Evolutionary conservation across 2,113 vertebrate genomes (phyloP).

Genomic region (Lipotes vexillifer): DNA sequence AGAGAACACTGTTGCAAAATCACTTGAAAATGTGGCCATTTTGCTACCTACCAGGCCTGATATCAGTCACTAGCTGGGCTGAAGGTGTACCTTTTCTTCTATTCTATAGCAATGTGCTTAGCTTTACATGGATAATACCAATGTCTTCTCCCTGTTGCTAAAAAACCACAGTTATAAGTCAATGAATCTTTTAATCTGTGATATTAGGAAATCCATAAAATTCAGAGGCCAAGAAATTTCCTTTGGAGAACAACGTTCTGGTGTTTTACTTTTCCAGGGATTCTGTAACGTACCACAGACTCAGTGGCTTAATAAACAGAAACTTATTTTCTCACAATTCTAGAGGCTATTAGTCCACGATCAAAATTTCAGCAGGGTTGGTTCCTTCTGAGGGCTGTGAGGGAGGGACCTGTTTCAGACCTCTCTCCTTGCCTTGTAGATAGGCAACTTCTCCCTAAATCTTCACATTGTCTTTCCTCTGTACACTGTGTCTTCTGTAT

Average conservation of each 20-base stretch:
- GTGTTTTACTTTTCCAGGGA: neutral
- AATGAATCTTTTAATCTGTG: neutral
- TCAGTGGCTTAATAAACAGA: neutral
- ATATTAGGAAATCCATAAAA: neutral
- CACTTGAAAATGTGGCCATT: neutral
- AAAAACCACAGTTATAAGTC: neutral
- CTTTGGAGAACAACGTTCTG: neutral
- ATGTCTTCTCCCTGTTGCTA: neutral
- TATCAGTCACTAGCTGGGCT: neutral
- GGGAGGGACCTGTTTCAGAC: neutral
- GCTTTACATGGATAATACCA: neutral
- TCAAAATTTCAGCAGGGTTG: neutral
- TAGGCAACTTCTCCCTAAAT: neutral
- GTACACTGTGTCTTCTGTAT: neutral
- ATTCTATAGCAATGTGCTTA: neutral
- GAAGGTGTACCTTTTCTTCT: neutral
- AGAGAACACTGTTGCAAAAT: neutral
- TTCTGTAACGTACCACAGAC: neutral
- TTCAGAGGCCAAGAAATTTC: neutral
- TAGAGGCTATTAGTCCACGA: neutral
- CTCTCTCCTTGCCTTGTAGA: neutral
- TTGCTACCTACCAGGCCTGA: neutral
- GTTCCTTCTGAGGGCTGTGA: neutral
- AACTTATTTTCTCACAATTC: neutral
- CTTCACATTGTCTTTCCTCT: neutral